Evolutionary conservation across 2,888 invertebrate species (phyloP).

Genomic region (Eristalis tenax): DNA sequence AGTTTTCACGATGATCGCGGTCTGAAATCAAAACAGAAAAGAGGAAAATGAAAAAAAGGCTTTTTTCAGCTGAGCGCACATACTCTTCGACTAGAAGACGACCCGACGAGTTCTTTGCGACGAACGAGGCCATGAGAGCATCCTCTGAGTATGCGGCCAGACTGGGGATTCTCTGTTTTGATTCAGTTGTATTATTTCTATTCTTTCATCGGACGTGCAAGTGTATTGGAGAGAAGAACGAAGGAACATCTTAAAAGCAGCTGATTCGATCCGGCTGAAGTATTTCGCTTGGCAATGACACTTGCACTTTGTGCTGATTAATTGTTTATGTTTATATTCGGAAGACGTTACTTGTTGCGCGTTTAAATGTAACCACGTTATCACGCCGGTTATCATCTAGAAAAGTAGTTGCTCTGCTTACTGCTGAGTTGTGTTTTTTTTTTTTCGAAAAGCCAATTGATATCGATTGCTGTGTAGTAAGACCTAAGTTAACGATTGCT

Average conservation of each 20-base stretch:
- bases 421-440: too few relatives aligned
- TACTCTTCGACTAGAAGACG: neutral
- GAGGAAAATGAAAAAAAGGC: constrained; percentile 7
- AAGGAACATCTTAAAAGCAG: constrained; percentile 8
- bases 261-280: constrained; percentile 40
- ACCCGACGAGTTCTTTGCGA: neutral
- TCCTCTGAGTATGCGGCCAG: neutral
- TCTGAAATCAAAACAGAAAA: constrained; percentile 61
- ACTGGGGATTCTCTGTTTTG: constrained; percentile 48
- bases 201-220: neutral
- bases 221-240: constrained; percentile 2
- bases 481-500: too few relatives aligned
- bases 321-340: constrained; percentile 55
- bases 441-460: too few relatives aligned
- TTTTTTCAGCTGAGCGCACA: constrained; percentile 28
- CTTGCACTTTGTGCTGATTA: constrained; percentile 47
- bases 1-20: constrained; percentile 38
- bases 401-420: too few relatives aligned
- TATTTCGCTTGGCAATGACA: constrained; percentile 60
- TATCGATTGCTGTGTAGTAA: too few relatives aligned
- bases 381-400: too few relatives aligned
- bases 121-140: constrained; percentile 54
- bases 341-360: neutral
- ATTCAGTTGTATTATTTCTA: constrained; percentile 7
- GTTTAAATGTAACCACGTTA: neutral